Base-by-base conservation (phyloP, 1,140 invertebrate species). In the Delia radicum region DNA sequence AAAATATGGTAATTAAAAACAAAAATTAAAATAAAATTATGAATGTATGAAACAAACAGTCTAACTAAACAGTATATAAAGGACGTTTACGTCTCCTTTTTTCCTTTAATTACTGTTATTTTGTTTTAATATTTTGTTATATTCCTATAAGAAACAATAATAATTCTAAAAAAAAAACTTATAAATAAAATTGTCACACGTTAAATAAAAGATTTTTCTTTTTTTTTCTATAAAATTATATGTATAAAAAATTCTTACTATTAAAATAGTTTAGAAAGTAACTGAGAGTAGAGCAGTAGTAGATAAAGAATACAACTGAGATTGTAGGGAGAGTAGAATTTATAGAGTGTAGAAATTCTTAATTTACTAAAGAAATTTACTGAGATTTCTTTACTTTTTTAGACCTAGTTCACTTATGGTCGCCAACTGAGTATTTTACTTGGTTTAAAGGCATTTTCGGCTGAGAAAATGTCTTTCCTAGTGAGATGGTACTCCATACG, bases 401-500 rank as follows among this genome's bases (percentile, higher is more conserved):
- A 5, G 63, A 18, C 8, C 18, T 5, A 55, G 8, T 55, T 55
- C n/a, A 55, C n/a, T 24, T n/a, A 13, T 42, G n/a, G 10, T 3
- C 12, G 37, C 37, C 37, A 5, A 42, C 3, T 42, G 37, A 42
- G 37, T 42, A 42, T 42, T 42, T 42, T 10, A 12, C 31, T 29
- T 29, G 29, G 13, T 67, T 67, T 31, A 28, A 15, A 33, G 18
- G 33, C 29, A 21, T n/a, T 33, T 15, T 42, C 21, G 55, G 21
- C 10, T 31, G 10, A 27, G 13, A 24, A 48, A 15, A 10, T 21
- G 12, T 8, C n/a, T 76, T 13, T 85, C 85, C 71, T 86, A 81
- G 2, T n/a, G n/a, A n/a, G n/a, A n/a, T n/a, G 84, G 84, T 48
- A 81, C 84, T 28, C 84, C 84, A 61, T 86, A 86, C 15, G 81